phyloP scores from a whole-genome alignment of 1,140 invertebrate species.

The Neodiprion lecontei region DNA sequence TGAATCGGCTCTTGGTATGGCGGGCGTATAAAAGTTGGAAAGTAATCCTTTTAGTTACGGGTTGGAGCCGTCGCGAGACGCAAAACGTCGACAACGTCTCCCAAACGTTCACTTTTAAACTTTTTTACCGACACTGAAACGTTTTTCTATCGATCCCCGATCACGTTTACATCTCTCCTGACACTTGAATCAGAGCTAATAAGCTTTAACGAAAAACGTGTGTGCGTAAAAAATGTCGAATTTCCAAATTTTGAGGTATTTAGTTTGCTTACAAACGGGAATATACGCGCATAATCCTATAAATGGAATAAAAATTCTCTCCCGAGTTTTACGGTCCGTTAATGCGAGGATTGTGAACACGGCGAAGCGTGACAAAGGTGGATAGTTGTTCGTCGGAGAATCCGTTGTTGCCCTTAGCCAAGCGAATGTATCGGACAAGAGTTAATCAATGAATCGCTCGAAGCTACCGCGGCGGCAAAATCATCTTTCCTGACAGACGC shows the following conservation, averaged over 20 bases:
- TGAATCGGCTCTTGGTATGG: constrained; percentile 9
- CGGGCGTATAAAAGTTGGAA: constrained; percentile 36
- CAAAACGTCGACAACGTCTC: not conserved
- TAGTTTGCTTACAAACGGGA: too few relatives aligned
- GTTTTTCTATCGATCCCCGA: too few relatives aligned
- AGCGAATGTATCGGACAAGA: constrained; percentile 48
- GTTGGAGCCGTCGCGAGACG: not conserved
- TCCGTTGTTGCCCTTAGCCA: not conserved
- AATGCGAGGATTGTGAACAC: not conserved
- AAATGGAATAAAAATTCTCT: too few relatives aligned
- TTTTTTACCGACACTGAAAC: too few relatives aligned
- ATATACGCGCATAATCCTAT: too few relatives aligned
- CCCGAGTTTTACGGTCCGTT: too few relatives aligned
- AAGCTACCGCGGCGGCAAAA: constrained; percentile 52
- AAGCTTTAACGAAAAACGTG: too few relatives aligned
- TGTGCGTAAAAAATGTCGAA: too few relatives aligned
- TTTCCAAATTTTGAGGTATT: too few relatives aligned
- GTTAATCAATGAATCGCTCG: constrained; percentile 60
- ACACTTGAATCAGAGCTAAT: too few relatives aligned
- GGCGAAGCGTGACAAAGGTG: constrained; percentile 3
- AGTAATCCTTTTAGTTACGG: constrained; percentile 51
- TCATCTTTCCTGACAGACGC: constrained; percentile 59
- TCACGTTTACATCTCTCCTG: too few relatives aligned
- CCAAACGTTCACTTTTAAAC: too few relatives aligned
- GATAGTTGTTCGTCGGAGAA: not conserved